phyloP scores from a whole-genome alignment of 2,797 vertebrate genomes.

The Oryzias dopingdopingensis region DNA sequence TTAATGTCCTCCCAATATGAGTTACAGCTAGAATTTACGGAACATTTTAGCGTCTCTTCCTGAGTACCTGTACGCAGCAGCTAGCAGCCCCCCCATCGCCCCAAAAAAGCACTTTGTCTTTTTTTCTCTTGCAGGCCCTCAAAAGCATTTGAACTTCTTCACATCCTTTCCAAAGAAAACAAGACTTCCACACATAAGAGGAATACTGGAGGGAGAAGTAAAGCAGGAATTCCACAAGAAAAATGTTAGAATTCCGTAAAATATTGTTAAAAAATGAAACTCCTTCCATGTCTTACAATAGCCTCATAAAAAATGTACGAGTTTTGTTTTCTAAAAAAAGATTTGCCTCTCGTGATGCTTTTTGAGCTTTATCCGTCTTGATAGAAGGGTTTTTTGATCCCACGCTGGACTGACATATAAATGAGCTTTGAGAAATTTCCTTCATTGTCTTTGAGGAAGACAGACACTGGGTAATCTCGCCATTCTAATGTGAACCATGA shows the following conservation, averaged over 20 bases:
- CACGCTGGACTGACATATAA: constrained; percentile 6
- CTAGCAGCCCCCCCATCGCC: constrained; percentile 51
- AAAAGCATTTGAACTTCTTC: constrained; percentile 61
- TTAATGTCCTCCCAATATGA: constrained; percentile 19
- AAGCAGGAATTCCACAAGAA: constrained; percentile 25
- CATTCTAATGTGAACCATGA: constrained; percentile 30
- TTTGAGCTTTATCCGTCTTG: constrained; percentile 14
- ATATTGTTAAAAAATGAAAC: neutral
- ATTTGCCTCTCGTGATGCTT: constrained; percentile 9
- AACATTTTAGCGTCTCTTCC: constrained; percentile 21
- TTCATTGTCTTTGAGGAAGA: constrained; percentile 7
- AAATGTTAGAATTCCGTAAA: constrained; percentile 22
- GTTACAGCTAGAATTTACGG: constrained; percentile 29
- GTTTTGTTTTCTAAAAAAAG: neutral
- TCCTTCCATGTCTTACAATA: neutral
- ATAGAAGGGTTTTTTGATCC: constrained; percentile 17
- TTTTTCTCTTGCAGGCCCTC: constrained; percentile 42
- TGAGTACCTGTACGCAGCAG: constrained; percentile 20
- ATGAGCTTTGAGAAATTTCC: constrained; percentile 1
- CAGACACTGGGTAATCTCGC: constrained; percentile 9
- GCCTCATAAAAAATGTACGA: constrained; percentile 15
- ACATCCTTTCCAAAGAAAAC: constrained; percentile 63
- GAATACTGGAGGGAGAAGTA: constrained; percentile 45
- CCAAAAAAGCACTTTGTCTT: constrained; percentile 10
- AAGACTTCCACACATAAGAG: constrained; percentile 31